Base-by-base conservation (phyloP, 2,888 invertebrate species). In the Nomada fabriciana region DNA sequence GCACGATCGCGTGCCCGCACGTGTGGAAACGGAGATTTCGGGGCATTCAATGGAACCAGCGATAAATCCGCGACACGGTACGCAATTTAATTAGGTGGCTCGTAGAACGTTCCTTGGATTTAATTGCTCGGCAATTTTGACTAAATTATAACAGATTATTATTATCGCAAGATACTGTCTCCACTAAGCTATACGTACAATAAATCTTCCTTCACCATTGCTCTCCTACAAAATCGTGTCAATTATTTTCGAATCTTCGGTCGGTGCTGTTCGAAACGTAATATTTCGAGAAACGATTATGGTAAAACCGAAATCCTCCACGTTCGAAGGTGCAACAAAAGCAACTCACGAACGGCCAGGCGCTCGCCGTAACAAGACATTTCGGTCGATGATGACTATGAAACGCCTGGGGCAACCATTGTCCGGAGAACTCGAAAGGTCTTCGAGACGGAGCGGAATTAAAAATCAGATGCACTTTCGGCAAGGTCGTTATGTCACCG, bases 401-500 rank as follows among this genome's bases (percentile, higher is more conserved):
- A n/a, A 67, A 60, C 64, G 80, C 70, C 68, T 23, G 47, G 47
- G 67, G 65, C 72, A 47, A 53, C 52, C 64, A 86, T 86, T 83
- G 84, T 86, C 77, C 76, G 36, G 29, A 20, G 9, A 36, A 20
- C 57, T 80, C 59, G 63, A 80, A 80, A 84, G 75, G 76, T 83
- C 68, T 7, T 64, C 73, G 71, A 67, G 76, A 83, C 72, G 61
- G 67, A 71, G 64, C 65, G 76, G 73, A 59, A 82, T 84, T 82
- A 76, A 68, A 83, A 80, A 72, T 86, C 83, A 53, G 76, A 85
- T 87, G 87, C 88, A 83, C 61, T 64, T 61, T 71, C 72, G 76
- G 70, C 89, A 87, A 88, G 88, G 88, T 80, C 87, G 87, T 80
- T 80, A 79, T 77, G 82, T 85, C 85, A 79, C 78, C 76, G 53